phyloP scores from a whole-genome alignment of 2,888 invertebrate species.

The Drosophila mettleri region DNA sequence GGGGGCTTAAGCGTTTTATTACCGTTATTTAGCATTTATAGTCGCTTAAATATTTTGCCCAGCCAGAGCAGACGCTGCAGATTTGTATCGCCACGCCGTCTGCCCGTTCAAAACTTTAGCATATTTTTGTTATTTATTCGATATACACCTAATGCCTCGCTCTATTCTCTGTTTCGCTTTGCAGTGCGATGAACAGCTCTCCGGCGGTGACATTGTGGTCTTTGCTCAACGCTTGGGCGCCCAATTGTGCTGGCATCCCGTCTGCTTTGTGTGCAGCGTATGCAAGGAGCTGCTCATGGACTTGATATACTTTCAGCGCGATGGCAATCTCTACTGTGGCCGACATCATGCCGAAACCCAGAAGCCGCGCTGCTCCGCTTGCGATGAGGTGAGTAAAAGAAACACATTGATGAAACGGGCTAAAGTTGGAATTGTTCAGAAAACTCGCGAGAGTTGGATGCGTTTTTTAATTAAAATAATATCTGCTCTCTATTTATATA shows the following conservation, averaged over 20 bases:
- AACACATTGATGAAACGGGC: not conserved
- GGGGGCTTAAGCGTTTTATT: constrained; percentile 81
- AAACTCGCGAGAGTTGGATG: not conserved
- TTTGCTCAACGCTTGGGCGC: constrained; percentile 94
- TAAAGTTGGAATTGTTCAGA: not conserved
- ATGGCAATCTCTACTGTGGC: constrained; percentile 96
- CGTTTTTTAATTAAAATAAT: not conserved
- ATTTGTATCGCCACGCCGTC: constrained; percentile 69
- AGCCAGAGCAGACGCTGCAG: constrained; percentile 71
- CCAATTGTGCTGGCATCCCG: constrained; percentile 96
- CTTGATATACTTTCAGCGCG: constrained; percentile 97
- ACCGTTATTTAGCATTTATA: constrained; percentile 83
- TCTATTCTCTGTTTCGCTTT: constrained; percentile 31
- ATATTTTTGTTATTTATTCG: constrained; percentile 72
- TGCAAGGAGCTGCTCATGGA: constrained; percentile 98
- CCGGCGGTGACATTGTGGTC: constrained; percentile 95
- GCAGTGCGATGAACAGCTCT: constrained; percentile 94
- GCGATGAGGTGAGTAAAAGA: constrained; percentile 94
- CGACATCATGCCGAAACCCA: constrained; percentile 98
- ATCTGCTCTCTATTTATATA: not conserved
- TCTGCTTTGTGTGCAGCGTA: constrained; percentile 96
- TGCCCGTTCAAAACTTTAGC: constrained; percentile 51
- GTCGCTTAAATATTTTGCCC: constrained; percentile 78
- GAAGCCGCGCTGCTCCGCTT: constrained; percentile 98
- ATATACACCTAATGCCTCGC: constrained; percentile 24